phyloP scores from a whole-genome alignment of 2,797 vertebrate genomes.

The Margarornis squamiger region DNA sequence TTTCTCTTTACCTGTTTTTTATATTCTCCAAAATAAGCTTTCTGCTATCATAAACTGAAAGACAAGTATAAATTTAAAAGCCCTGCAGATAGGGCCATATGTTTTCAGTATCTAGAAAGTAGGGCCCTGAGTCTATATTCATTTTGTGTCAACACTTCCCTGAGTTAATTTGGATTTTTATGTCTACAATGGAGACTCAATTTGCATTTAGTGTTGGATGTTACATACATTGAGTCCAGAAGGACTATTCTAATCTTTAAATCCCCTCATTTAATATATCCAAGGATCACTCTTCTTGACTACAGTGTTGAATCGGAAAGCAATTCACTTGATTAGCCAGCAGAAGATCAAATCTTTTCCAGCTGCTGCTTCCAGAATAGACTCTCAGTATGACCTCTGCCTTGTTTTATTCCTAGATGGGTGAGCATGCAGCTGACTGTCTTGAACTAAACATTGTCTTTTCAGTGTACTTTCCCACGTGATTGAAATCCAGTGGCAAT shows the following conservation, averaged over 20 bases:
- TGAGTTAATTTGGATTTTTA: not conserved
- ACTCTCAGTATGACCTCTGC: not conserved
- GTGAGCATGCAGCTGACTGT: not conserved
- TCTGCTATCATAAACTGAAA: not conserved
- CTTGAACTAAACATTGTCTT: not conserved
- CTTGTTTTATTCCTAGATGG: not conserved
- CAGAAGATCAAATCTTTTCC: not conserved
- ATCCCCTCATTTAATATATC: not conserved
- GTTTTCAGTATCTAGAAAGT: not conserved
- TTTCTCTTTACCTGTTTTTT: not conserved
- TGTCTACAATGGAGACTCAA: not conserved
- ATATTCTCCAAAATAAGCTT: not conserved
- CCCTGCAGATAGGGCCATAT: not conserved
- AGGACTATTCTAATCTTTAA: not conserved
- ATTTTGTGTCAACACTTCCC: not conserved
- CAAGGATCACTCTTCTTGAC: not conserved
- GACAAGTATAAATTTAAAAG: not conserved
- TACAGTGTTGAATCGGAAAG: not conserved
- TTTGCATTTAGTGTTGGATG: not conserved
- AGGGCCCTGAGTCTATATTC: fast-evolving
- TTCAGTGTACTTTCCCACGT: not conserved
- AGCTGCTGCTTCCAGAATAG: not conserved
- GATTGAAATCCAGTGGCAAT: not conserved
- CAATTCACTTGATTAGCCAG: not conserved
- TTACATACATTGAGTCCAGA: not conserved